phyloP scores from a whole-genome alignment of 2,888 invertebrate species.

The Mythimna impura region DNA sequence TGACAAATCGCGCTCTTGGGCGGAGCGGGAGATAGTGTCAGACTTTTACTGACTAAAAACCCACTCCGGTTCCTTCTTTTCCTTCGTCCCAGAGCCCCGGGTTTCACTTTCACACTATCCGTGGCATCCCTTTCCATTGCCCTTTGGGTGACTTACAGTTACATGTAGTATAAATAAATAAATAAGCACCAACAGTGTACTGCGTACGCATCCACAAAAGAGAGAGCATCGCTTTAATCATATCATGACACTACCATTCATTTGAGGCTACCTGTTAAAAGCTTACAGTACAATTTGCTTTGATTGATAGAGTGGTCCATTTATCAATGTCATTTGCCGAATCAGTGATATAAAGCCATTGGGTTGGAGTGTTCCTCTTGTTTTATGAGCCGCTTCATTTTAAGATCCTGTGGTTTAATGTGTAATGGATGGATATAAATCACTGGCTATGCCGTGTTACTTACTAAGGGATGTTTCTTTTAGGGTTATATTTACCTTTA shows the following conservation, averaged over 20 bases:
- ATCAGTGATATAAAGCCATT: conserved; percentile 73
- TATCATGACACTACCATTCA: conserved; percentile 49
- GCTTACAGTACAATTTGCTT: conserved; percentile 71
- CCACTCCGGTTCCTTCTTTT: too few relatives aligned
- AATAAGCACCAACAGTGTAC: neutral
- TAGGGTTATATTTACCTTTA: conserved; percentile 14
- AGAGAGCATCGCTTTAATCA: conserved; percentile 45
- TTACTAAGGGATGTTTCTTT: conserved; percentile 38
- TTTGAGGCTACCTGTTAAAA: conserved; percentile 69
- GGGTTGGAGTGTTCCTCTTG: conserved; percentile 62
- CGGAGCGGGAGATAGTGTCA: too few relatives aligned
- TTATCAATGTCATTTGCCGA: conserved; percentile 79
- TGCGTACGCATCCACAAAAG: conserved; percentile 12
- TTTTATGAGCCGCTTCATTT: conserved; percentile 72
- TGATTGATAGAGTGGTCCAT: conserved; percentile 80
- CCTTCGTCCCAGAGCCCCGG: too few relatives aligned
- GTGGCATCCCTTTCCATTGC: too few relatives aligned
- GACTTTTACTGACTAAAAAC: too few relatives aligned
- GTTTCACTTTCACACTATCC: too few relatives aligned
- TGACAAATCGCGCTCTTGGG: too few relatives aligned
- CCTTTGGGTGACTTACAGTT: too few relatives aligned
- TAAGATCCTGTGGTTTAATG: conserved; percentile 68
- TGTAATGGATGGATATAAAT: conserved; percentile 69
- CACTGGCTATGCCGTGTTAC: conserved; percentile 43
- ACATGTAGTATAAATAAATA: neutral